Evolutionary conservation across 2,113 vertebrate genomes (phyloP).

Genomic region (Hippocampus barbouri): DNA sequence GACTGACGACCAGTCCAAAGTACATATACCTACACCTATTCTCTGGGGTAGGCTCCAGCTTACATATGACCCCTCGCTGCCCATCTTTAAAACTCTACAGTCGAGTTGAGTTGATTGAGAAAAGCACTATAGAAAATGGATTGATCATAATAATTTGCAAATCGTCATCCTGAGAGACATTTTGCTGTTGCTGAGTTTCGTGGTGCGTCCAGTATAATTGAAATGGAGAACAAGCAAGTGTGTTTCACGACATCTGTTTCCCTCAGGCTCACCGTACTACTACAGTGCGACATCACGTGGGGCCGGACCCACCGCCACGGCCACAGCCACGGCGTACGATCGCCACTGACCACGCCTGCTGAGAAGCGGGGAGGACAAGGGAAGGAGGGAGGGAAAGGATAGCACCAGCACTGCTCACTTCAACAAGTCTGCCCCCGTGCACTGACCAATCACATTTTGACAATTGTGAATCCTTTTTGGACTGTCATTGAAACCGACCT

Average conservation of each 20-base stretch:
- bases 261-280: slow-evolving; percentile 92
- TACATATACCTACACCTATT: too few species aligned
- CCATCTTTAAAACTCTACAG: too few species aligned
- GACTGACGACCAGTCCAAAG: too few species aligned
- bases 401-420: slow-evolving; percentile 61
- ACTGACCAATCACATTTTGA: slow-evolving; percentile 22
- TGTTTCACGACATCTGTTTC: neutral
- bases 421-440: slow-evolving; percentile 32
- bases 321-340: slow-evolving; percentile 87
- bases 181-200: neutral
- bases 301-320: slow-evolving; percentile 79
- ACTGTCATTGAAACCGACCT: slow-evolving; percentile 28
- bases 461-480: slow-evolving; percentile 43
- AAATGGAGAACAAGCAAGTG: neutral
- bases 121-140: too few species aligned
- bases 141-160: neutral
- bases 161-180: neutral
- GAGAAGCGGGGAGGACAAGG: slow-evolving; percentile 16
- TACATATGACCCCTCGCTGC: too few species aligned
- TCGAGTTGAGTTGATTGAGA: too few species aligned
- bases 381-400: slow-evolving; percentile 38
- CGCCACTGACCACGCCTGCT: slow-evolving; percentile 81
- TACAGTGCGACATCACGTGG: slow-evolving; percentile 90
- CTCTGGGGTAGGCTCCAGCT: too few species aligned
- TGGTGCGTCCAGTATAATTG: neutral